phyloP scores from a whole-genome alignment of 2,797 vertebrate species.

The Protosalanx chinensis region DNA sequence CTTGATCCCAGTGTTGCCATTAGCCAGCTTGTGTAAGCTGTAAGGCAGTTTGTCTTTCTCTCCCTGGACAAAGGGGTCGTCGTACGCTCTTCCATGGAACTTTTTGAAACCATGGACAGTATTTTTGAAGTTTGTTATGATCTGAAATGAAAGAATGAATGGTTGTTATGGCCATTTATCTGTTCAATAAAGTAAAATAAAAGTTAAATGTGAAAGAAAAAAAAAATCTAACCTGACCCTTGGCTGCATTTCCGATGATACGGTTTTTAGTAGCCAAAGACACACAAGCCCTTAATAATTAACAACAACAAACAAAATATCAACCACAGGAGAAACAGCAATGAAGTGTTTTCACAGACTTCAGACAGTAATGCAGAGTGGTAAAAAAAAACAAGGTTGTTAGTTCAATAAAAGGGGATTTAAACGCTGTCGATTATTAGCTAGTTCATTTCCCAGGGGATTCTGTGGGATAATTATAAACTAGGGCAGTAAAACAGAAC shows the following conservation, averaged over 20 bases:
- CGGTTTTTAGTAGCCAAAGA: slow-evolving; percentile 91
- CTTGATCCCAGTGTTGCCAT: slow-evolving; percentile 87
- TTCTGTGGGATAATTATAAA: slow-evolving; percentile 48
- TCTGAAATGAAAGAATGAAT: slow-evolving; percentile 63
- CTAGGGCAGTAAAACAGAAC: slow-evolving; percentile 50
- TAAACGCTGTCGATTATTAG: slow-evolving; percentile 36
- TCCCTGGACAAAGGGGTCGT: slow-evolving; percentile 85
- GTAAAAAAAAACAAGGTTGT: slow-evolving; percentile 25
- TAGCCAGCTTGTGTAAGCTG: slow-evolving; percentile 85
- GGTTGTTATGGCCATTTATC: neutral
- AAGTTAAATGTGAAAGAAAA: neutral
- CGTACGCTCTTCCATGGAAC: slow-evolving; percentile 86
- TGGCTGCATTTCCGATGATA: slow-evolving; percentile 92
- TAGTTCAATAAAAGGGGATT: slow-evolving; percentile 1
- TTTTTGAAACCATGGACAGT: slow-evolving; percentile 92
- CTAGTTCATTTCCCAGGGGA: slow-evolving; percentile 48
- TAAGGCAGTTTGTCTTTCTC: slow-evolving; percentile 87
- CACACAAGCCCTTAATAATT: slow-evolving; percentile 82
- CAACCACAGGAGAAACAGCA: slow-evolving; percentile 11
- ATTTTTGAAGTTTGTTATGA: slow-evolving; percentile 92
- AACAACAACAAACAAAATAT: slow-evolving; percentile 39
- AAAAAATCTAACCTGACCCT: slow-evolving; percentile 80
- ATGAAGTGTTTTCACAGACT: neutral
- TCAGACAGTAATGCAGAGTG: slow-evolving; percentile 20
- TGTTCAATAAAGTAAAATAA: neutral